A percentile compares a stretch with the other conserved stretches of the same genome.
These are phyloP conservation scores for Sabatieria punctata DNA, from an alignment of 2,888 invertebrate genomes.

Conservation along the genomic window DNA sequence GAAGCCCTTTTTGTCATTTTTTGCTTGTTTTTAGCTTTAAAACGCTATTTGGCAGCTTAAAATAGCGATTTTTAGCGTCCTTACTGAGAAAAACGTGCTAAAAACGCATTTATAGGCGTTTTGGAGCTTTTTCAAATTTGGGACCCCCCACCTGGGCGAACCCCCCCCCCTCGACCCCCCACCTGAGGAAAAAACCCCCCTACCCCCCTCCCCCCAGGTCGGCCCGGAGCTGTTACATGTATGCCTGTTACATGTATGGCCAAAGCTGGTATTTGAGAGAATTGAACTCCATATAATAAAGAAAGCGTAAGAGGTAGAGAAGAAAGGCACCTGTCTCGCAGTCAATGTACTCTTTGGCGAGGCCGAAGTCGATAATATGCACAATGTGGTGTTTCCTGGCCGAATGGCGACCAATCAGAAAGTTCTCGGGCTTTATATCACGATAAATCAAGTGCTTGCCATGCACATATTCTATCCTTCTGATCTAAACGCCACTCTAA, in stretches of 20 bases:
- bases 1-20: no score
- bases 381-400: constrained; percentile 95
- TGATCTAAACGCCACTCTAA: constrained; percentile 57
- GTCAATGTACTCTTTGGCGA: constrained; percentile 99
- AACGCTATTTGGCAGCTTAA: no score
- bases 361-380: constrained; percentile 99
- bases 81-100: no score
- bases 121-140: no score
- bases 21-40: no score
- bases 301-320: background rate
- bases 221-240: no score
- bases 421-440: constrained; percentile 99
- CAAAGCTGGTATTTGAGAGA: background rate
- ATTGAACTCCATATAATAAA: background rate
- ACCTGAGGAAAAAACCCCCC: no score
- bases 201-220: no score
- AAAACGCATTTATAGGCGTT: no score
- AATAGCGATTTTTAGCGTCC: no score
- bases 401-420: constrained; percentile 88
- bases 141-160: no score
- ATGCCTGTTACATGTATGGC: background rate
- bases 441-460: constrained; percentile 95
- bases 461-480: constrained; percentile 98
- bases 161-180: no score
- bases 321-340: constrained; percentile 51